A percentile compares a stretch with the other conserved stretches of the same genome.
Conservation (phyloP, 2,113 vertebrate genomes). For the Euleptes europaea region DNA sequence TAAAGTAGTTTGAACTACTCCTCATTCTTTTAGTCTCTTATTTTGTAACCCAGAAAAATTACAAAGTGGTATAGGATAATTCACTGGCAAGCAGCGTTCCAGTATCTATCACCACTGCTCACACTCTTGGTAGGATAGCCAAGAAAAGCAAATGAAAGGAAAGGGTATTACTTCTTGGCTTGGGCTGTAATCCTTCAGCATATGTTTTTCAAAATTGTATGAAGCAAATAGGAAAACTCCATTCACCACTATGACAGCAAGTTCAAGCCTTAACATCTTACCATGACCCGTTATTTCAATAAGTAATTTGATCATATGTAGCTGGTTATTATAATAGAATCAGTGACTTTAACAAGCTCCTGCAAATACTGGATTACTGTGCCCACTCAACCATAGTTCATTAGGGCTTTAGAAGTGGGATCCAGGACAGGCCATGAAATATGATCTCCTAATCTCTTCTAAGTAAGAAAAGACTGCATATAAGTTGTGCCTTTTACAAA, state of each 20-base stretch:
- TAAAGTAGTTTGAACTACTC: too few species aligned
- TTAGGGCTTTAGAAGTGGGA: slow-evolving; percentile 58
- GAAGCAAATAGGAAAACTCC: slow-evolving; percentile 25
- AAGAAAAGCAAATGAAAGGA: slow-evolving; percentile 11
- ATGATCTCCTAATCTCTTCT: slow-evolving; percentile 61
- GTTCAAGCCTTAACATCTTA: neutral
- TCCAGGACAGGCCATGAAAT: slow-evolving; percentile 64
- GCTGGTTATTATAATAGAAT: slow-evolving; percentile 51
- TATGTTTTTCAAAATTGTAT: neutral
- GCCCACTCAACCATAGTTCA: slow-evolving; percentile 69
- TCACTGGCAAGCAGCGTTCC: neutral
- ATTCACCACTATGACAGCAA: neutral
- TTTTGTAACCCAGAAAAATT: too few species aligned
- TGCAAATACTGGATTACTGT: slow-evolving; percentile 66
- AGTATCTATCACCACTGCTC: neutral
- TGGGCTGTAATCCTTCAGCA: slow-evolving; percentile 10
- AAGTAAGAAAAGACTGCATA: slow-evolving; percentile 57
- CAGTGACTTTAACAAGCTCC: slow-evolving; percentile 61
- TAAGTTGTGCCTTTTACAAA: slow-evolving; percentile 62
- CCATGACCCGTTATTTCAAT: slow-evolving; percentile 36
- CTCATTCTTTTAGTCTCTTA: too few species aligned
- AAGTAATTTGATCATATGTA: slow-evolving; percentile 61
- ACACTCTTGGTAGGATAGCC: rapidly evolving
- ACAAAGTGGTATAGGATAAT: neutral
- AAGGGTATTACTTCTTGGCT: neutral